phyloP scores from a whole-genome alignment of 2,888 invertebrate genomes.

The Stomorhina lunata region DNA sequence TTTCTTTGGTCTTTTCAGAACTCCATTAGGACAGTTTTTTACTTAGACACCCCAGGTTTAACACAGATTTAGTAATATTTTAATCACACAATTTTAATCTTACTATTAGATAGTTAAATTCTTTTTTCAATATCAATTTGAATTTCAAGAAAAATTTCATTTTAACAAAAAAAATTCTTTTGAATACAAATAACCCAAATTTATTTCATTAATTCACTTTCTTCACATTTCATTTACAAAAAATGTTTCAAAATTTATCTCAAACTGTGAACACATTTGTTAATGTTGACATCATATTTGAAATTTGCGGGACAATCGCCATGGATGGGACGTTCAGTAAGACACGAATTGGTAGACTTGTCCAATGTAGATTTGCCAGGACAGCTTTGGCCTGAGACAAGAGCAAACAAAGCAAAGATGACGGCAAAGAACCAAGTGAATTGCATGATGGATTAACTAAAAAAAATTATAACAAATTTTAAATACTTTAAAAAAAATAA shows the following conservation, averaged over 20 bases:
- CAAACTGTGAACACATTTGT: conserved; percentile 73
- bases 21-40: too few species aligned
- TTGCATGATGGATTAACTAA: conserved; percentile 71
- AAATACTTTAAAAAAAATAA: not conserved
- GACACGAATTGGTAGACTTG: conserved; percentile 74
- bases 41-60: too few species aligned
- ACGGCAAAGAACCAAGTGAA: conserved; percentile 73
- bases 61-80: too few species aligned
- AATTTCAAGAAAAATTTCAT: too few species aligned
- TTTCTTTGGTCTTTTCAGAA: too few species aligned
- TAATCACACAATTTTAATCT: too few species aligned
- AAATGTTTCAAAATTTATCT: conserved; percentile 1
- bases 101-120: too few species aligned
- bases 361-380: conserved; percentile 70
- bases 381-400: conserved; percentile 70
- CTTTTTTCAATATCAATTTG: too few species aligned
- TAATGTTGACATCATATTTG: conserved; percentile 70
- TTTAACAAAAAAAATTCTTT: too few species aligned
- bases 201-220: too few species aligned
- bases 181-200: too few species aligned
- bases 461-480: not conserved
- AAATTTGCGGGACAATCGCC: conserved; percentile 76
- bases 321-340: conserved; percentile 72
- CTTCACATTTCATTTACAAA: too few species aligned
- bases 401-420: conserved; percentile 72